Conservation (phyloP, 2,888 invertebrate genomes). For the Stramonita haemastoma region DNA sequence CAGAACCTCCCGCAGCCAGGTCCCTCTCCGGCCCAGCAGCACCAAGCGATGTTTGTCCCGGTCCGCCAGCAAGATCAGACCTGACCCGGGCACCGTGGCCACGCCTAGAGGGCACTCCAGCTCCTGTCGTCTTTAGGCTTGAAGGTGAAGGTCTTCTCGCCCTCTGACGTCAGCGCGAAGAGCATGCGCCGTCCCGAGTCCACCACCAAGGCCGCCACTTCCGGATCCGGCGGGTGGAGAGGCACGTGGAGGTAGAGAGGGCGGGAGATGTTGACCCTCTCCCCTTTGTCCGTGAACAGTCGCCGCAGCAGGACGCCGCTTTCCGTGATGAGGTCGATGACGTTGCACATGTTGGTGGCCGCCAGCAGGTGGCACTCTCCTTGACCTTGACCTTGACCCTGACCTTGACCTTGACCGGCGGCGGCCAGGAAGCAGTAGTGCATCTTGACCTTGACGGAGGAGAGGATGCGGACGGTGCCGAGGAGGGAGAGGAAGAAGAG, state of each 20-base stretch:
- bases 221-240: background rate
- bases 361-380: constrained; percentile 41
- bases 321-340: constrained; percentile 48
- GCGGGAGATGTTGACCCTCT: constrained; percentile 43
- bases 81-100: constrained; percentile 31
- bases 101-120: constrained; percentile 52
- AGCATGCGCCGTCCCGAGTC: constrained; percentile 48
- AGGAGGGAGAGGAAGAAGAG: constrained; percentile 48
- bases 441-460: constrained; percentile 41
- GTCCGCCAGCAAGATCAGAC: constrained; percentile 45
- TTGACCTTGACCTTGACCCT: constrained; percentile 32
- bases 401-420: constrained; percentile 22
- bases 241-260: constrained; percentile 48
- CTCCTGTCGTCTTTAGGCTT: constrained; percentile 37
- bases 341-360: constrained; percentile 49
- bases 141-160: constrained; percentile 45
- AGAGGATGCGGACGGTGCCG: constrained; percentile 46
- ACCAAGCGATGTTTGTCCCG: constrained; percentile 47
- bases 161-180: constrained; percentile 43
- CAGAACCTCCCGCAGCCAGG: constrained; percentile 34
- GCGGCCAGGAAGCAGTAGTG: constrained; percentile 46
- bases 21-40: constrained; percentile 40
- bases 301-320: constrained; percentile 39
- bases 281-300: constrained; percentile 46
- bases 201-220: constrained; percentile 45